Base-by-base conservation (phyloP, 2,888 invertebrate genomes). In the Pogonocherus hispidulus region DNA sequence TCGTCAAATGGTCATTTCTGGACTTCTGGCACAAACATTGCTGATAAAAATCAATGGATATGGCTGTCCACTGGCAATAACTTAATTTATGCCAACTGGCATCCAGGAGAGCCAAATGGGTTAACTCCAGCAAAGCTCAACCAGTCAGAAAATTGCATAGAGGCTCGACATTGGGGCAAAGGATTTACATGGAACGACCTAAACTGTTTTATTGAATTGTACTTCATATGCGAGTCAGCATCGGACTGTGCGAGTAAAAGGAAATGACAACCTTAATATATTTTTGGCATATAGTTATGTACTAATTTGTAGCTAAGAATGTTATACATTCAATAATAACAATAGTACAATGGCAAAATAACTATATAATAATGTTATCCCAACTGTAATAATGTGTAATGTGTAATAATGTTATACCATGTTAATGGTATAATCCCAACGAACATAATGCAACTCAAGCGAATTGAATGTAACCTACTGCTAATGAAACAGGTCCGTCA, bases 171-270 rank as follows among this genome's bases (percentile, higher is more conserved):
- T 41, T 63, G 46, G 27, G 67, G 52, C n/a, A 63, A 52, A 27
- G 69, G 66, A 9, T 66, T 70, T 27, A 63, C 66, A 6, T 70
- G 69, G 69, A 70, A 70, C 16, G 69, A 70, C 32, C 44, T 66
- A 8, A 16, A 18, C 1, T 70, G 69, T 49, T n/a, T 20, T 19
- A 20, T 20, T n/a, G 59, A 69, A 23, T n/a, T 46, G 19, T 32
- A 49, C 18, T 70, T 70, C 47, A 70, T 70, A 46, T 70, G 69
- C 22, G 69, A 70, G 52, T 49, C 69, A 14, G 1, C 11, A 5
- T 16, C 16, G 9, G 11, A 16, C 11, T 55, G 54, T 20, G 18
- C 11, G 1, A 47, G 11, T 18, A 19, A 47, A 19, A 27, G 8
- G 27, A 27, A 27, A 27, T 5, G 3, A 27, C 3, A 27, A 27